These are phyloP conservation scores for Cladopsammia gracilis DNA, from an alignment of 64 coral and sea anemone species.

Conservation along the genomic window DNA sequence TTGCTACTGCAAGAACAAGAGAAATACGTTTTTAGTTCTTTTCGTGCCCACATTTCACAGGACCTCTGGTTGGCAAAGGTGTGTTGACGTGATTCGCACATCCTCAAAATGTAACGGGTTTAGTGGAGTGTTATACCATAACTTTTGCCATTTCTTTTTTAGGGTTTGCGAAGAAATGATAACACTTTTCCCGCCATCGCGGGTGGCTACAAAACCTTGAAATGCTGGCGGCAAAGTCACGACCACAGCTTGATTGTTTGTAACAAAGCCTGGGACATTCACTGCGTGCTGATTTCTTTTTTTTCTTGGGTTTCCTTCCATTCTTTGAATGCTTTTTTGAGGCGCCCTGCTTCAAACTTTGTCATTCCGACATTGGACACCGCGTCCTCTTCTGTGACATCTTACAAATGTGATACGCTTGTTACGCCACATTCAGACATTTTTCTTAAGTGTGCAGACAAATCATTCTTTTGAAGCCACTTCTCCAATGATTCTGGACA, in stretches of 20 bases:
- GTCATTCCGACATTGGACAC: slow-evolving; percentile 5
- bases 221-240: slow-evolving; percentile 45
- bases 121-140: slow-evolving; percentile 43
- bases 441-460: no score
- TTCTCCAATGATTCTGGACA: no score
- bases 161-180: slow-evolving; percentile 14
- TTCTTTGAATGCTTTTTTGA: slow-evolving; percentile 17
- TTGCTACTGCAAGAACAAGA: slow-evolving; percentile 8
- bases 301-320: slow-evolving; percentile 28
- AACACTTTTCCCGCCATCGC: slow-evolving; percentile 43
- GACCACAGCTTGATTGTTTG: slow-evolving; percentile 48
- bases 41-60: slow-evolving; percentile 40
- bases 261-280: not conserved
- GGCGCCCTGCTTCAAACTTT: slow-evolving; percentile 47
- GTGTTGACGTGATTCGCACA: slow-evolving; percentile 49
- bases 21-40: slow-evolving; percentile 26
- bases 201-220: slow-evolving; percentile 29
- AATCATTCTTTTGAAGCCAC: no score
- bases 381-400: no score
- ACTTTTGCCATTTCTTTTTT: slow-evolving; percentile 25
- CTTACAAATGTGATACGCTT: no score
- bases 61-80: slow-evolving; percentile 12
- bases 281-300: slow-evolving; percentile 10
- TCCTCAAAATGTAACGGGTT: slow-evolving; percentile 29
- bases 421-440: no score